phyloP scores from a whole-genome alignment of 2,888 invertebrate species.

The Andrena bicolor region DNA sequence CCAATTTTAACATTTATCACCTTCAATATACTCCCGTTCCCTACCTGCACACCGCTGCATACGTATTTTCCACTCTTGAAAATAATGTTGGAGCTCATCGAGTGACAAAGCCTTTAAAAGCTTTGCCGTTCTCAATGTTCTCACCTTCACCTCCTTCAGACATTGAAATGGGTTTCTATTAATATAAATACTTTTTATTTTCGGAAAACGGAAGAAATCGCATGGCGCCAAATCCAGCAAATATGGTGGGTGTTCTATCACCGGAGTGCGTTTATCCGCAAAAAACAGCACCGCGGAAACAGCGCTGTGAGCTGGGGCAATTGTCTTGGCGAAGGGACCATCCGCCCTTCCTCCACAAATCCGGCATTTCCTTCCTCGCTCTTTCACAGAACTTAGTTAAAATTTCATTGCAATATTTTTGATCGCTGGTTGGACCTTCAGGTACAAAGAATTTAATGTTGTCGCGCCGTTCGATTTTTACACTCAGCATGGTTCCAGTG shows the following conservation, averaged over 20 bases:
- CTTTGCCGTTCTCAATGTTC: constrained; percentile 1
- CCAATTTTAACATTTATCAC: neutral
- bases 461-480: neutral
- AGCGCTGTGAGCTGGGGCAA: constrained; percentile 2
- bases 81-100: constrained; percentile 3
- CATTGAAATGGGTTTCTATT: constrained; percentile 14
- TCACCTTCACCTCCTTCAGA: neutral
- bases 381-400: neutral
- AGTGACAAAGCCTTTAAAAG: constrained; percentile 3
- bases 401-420: neutral
- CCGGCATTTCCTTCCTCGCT: neutral
- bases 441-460: neutral
- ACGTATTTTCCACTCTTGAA: constrained; percentile 6
- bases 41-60: neutral
- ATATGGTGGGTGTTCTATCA: neutral
- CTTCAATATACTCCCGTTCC: constrained; percentile 1
- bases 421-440: neutral
- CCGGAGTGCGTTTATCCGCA: constrained; percentile 1
- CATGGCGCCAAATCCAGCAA: constrained; percentile 4
- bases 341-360: neutral
- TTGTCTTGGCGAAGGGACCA: constrained; percentile 3
- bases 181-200: constrained; percentile 23
- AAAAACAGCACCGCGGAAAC: constrained; percentile 12
- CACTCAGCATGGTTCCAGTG: neutral
- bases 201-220: constrained; percentile 18